Evolutionary conservation across 2,797 vertebrate genomes (phyloP), one percentile per base, ranked within the genome.

Genomic region (Neosalanx taihuensis): DNA sequence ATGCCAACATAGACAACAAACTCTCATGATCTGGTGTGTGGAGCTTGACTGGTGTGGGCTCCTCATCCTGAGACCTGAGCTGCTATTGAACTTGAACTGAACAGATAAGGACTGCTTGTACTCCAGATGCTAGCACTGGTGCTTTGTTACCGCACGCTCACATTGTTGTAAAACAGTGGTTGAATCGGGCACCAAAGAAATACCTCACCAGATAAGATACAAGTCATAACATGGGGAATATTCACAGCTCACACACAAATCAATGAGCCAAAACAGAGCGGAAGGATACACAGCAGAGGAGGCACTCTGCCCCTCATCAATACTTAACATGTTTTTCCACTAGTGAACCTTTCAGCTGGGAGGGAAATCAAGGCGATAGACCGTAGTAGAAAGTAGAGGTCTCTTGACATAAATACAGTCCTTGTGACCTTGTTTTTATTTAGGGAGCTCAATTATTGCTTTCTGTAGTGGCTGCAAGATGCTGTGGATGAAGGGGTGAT

Each of bases 271-370:
- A 7, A 67, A 56, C 51, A 2, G 41, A 57, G n/a, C 29, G 23
- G 29, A 35, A 58, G 20, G 41, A 49, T 33, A 23, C 33, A 46
- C 7, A 31, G 20, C 10, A 9, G 5, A 13, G 64, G 60, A 18
- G n/a, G 60, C 29, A 73, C 70, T 2, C 10, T 59, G 30, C 79
- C 70, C 23, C 51, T 85, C 78, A 89, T 89, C n/a, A 86, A 86
- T 85, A 75, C 58, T 86, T 88, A 59, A 87, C 76, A 51, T 29
- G 59, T 72, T 74, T 81, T 75, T 65, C n/a, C 77, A 69, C 83
- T 79, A 59, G 66, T 74, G 68, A 70, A 30, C 68, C 83, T 70
- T 37, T 51, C 56, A 67, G 68, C 68, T 51, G 70, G 15, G 74
- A 58, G 72, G 31, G 20, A 69, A 30, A 64, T 29, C 30, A 20